Conservation (phyloP, 2,888 invertebrate genomes). For the Bimastos eiseni region DNA sequence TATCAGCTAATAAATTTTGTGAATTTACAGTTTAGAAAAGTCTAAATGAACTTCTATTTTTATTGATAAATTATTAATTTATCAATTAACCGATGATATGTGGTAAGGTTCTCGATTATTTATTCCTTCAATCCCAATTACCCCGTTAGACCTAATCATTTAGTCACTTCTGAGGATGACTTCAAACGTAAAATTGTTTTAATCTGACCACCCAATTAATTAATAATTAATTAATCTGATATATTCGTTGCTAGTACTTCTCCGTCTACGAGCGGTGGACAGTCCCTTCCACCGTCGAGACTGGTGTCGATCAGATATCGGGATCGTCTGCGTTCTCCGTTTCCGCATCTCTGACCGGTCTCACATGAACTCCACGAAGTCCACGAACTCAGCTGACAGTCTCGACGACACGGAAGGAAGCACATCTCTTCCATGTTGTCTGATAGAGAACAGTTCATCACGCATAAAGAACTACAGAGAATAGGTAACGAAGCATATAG, state of each 20-base stretch:
- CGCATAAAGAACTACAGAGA: too few relatives aligned
- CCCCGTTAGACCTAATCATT: too few relatives aligned
- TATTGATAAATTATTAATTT: too few relatives aligned
- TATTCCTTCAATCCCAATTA: too few relatives aligned
- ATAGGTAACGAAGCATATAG: too few relatives aligned
- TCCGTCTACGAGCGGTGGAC: slow-evolving; percentile 48
- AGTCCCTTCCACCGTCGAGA: slow-evolving; percentile 63
- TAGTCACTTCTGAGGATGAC: too few relatives aligned
- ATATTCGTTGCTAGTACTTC: slow-evolving; percentile 35
- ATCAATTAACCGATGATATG: too few relatives aligned
- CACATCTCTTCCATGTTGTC: slow-evolving; percentile 53
- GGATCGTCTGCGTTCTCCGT: slow-evolving; percentile 68
- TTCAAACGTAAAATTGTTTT: neutral
- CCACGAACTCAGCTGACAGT: slow-evolving; percentile 71
- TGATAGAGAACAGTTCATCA: slow-evolving; percentile 21
- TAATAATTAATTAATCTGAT: neutral
- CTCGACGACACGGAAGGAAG: slow-evolving; percentile 68
- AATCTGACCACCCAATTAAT: neutral
- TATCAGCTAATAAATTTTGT: too few relatives aligned
- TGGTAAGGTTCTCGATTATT: too few relatives aligned
- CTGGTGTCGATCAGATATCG: slow-evolving; percentile 63
- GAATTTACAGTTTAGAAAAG: too few relatives aligned
- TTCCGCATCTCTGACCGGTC: slow-evolving; percentile 64
- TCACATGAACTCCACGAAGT: slow-evolving; percentile 70
- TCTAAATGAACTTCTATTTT: too few relatives aligned